phyloP scores from a whole-genome alignment of 1,140 invertebrate genomes.

The Cephus cinctus region DNA sequence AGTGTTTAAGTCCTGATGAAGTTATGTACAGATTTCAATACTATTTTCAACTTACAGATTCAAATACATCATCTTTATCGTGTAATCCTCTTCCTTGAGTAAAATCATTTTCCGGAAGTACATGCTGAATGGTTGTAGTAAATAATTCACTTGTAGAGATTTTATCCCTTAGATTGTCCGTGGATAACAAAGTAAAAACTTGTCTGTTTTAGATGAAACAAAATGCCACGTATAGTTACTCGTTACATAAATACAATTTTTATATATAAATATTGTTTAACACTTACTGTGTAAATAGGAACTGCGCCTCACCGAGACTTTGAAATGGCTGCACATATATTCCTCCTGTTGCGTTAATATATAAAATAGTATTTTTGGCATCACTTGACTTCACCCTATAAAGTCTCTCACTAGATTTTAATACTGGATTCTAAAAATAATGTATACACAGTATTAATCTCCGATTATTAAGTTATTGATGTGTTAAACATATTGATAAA shows the following conservation, averaged over 20 bases:
- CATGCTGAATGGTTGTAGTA: conserved; percentile 34
- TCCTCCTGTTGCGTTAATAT: conserved; percentile 46
- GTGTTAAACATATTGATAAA: conserved; percentile 11
- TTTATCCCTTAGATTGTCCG: conserved; percentile 25
- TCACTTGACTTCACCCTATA: conserved; percentile 33
- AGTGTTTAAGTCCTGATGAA: neutral
- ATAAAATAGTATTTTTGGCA: conserved; percentile 31
- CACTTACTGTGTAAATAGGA: conserved; percentile 39
- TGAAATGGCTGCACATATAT: conserved; percentile 51
- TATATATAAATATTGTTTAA: conserved; percentile 2
- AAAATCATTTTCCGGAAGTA: conserved; percentile 45
- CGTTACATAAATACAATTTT: conserved; percentile 6
- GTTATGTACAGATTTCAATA: conserved; percentile 5
- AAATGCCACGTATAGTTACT: neutral
- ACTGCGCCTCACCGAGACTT: conserved; percentile 50
- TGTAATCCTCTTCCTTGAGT: conserved; percentile 43
- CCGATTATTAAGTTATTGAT: conserved; percentile 5
- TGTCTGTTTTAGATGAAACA: conserved; percentile 22
- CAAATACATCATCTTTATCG: conserved; percentile 40
- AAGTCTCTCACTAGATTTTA: conserved; percentile 49
- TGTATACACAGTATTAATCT: conserved; percentile 1
- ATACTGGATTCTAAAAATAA: conserved; percentile 35
- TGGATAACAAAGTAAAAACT: conserved; percentile 28
- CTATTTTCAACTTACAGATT: conserved; percentile 33
- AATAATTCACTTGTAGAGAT: conserved; percentile 10